phyloP scores from a whole-genome alignment of 2,113 vertebrate genomes.

The Syngnathus floridae region DNA sequence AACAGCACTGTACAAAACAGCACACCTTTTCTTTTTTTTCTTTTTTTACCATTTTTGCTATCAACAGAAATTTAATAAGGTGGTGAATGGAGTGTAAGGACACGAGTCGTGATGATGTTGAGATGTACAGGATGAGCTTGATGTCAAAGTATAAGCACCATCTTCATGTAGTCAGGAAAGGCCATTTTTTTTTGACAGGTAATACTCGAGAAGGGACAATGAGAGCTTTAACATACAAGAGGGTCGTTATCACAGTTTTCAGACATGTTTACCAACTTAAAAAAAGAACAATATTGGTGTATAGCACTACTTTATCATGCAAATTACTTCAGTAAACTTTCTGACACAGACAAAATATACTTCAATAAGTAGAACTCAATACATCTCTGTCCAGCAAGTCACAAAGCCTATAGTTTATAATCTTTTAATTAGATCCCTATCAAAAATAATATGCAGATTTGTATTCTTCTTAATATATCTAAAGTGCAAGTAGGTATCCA shows the following conservation, averaged over 20 bases:
- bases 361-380: conserved; percentile 75
- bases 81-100: conserved; percentile 25
- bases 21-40: conserved; percentile 60
- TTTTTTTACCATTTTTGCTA: conserved; percentile 62
- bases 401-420: conserved; percentile 75
- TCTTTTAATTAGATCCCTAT: conserved; percentile 78
- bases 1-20: conserved; percentile 72
- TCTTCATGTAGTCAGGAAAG: conserved; percentile 72
- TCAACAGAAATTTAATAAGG: conserved; percentile 73
- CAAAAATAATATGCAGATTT: conserved; percentile 81
- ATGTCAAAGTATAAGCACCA: conserved; percentile 75
- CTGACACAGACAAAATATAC: conserved; percentile 79
- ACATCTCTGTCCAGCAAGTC: conserved; percentile 77
- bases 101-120: conserved; percentile 57
- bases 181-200: conserved; percentile 63
- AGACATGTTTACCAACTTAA: conserved; percentile 73
- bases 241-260: conserved; percentile 76
- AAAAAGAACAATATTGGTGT: conserved; percentile 67
- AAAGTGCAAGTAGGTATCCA: conserved; percentile 80
- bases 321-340: conserved; percentile 79
- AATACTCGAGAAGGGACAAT: conserved; percentile 58
- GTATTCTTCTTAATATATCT: conserved; percentile 76
- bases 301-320: conserved; percentile 77
- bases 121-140: conserved; percentile 64
- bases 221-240: conserved; percentile 68